Evolutionary conservation across 2,113 vertebrate species (phyloP).

Genomic region (Hypomesus transpacificus): DNA sequence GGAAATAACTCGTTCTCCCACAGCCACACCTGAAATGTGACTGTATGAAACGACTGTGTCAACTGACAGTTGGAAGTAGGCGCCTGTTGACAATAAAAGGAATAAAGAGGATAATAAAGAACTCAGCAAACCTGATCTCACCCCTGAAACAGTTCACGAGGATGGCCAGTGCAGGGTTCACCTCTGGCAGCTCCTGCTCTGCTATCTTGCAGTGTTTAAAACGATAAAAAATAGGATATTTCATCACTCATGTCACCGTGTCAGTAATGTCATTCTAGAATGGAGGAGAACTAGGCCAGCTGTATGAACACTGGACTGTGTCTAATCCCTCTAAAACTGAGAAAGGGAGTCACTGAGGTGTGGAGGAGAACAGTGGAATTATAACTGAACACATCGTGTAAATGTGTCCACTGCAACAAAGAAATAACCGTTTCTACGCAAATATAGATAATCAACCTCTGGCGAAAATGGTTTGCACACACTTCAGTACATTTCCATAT

Average conservation of each 20-base stretch:
- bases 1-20: too few species aligned
- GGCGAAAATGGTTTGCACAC: not conserved
- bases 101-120: too few species aligned
- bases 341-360: constrained; percentile 16
- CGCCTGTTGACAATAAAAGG: too few species aligned
- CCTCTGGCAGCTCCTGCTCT: not conserved
- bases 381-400: constrained; percentile 1
- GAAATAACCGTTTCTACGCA: constrained; percentile 12
- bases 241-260: constrained; percentile 16
- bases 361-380: too few species aligned
- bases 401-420: constrained; percentile 9
- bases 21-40: too few species aligned
- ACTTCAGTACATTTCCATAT: constrained; percentile 3
- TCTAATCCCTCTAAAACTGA: constrained; percentile 13
- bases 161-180: too few species aligned
- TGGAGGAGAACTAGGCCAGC: constrained; percentile 27
- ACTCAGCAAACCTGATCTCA: too few species aligned
- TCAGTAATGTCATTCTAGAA: constrained; percentile 10
- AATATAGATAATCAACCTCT: constrained; percentile 29
- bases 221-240: constrained; percentile 20
- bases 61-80: too few species aligned
- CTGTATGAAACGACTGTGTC: too few species aligned
- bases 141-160: too few species aligned
- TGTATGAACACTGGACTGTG: constrained; percentile 29
- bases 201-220: not conserved